Conservation (phyloP, 2,797 vertebrate genomes). For the Danio choprae region DNA sequence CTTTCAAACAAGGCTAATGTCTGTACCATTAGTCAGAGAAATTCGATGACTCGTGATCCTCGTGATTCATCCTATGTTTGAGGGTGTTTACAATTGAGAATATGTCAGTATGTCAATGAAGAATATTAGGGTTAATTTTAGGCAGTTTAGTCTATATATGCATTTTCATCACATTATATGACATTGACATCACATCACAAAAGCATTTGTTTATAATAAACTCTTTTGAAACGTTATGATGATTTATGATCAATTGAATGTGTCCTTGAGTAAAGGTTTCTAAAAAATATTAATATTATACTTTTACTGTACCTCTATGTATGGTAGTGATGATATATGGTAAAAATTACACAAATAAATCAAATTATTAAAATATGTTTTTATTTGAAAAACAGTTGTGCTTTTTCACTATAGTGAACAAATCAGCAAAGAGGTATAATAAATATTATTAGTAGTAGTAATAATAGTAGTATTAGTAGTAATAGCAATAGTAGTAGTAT, state of each 20-base stretch:
- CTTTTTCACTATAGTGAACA: not conserved
- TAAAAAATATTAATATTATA: not conserved
- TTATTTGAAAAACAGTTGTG: no score
- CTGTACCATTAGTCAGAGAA: conserved; percentile 42
- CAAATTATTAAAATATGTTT: not conserved
- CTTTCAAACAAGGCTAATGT: conserved; percentile 31
- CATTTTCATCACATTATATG: not conserved
- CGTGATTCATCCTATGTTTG: not conserved
- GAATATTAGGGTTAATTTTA: not conserved
- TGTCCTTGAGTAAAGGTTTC: not conserved
- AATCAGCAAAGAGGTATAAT: not conserved
- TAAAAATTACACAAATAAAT: not conserved
- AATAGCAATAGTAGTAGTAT: not conserved
- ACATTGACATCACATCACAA: no score
- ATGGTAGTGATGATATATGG: not conserved
- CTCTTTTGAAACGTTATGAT: no score
- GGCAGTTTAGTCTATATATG: not conserved
- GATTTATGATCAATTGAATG: not conserved
- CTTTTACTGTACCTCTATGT: not conserved
- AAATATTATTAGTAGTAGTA: not conserved
- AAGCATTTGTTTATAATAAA: conserved; percentile 6
- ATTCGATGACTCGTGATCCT: not conserved
- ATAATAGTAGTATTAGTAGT: not conserved
- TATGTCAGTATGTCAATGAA: not conserved
- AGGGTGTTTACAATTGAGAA: not conserved